Base-by-base conservation (phyloP, 1,140 invertebrate species). In the Oryctes rhinoceros region DNA sequence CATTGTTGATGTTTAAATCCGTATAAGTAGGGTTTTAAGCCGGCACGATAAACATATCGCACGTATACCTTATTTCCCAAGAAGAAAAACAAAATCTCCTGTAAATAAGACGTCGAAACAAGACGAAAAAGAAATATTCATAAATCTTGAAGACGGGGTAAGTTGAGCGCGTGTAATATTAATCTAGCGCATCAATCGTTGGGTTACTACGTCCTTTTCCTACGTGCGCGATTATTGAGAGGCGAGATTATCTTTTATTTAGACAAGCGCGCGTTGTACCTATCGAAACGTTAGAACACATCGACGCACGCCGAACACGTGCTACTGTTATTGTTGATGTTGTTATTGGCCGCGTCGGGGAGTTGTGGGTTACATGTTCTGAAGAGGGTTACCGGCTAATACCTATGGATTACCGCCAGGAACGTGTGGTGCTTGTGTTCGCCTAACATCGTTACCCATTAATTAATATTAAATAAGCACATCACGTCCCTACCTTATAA, bases 261-360 rank as follows among this genome's bases (percentile, higher is more conserved):
- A 53, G 49, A 53, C 49, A 53, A n/a, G 49, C 49, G 11, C 9
- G 49, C 49, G 49, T n/a, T 53, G 49, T n/a, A 53, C 9, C 4
- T 53, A n/a, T 53, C 49, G 49, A n/a, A 53, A 53, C 49, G 49
- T n/a, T 53, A 4, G 13, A 53, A 53, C 49, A 53, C n/a, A 13
- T n/a, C 13, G 49, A 53, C n/a, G 49, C 49, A 53, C 49, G 49
- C 49, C 49, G n/a, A 53, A 53, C 49, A 53, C 49, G 49, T 53
- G 49, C 49, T 53, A 53, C 49, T 53, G 49, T 53, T 53, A 53
- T 53, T 53, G 49, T 53, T 53, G 49, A 53, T 53, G 49, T n/a
- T 53, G 49, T 53, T 53, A 13, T n/a, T 53, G n/a, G 13, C 0
- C 7, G 7, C 49, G 13, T 53, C 49, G 49, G n/a, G 49, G 49